Evolutionary conservation across 2,113 vertebrate genomes (phyloP).

Genomic region (Notarius quadriscutis): DNA sequence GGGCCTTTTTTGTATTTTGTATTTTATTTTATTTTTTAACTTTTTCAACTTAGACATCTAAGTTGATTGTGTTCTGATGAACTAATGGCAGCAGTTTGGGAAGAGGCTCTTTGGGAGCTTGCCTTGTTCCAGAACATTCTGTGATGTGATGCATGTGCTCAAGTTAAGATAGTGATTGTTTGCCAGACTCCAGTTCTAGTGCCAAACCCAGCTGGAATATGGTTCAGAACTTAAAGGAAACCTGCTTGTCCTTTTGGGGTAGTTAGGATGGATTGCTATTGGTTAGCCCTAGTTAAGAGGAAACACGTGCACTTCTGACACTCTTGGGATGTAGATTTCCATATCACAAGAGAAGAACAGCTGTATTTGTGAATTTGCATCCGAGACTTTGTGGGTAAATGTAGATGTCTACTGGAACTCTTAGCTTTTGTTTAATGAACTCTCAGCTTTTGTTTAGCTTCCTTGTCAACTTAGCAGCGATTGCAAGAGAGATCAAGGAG

Average conservation of each 20-base stretch:
- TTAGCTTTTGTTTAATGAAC: slow-evolving; percentile 37
- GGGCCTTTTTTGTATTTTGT: background rate
- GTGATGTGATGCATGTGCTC: slow-evolving; percentile 33
- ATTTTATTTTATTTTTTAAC: background rate
- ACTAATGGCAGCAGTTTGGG: slow-evolving; percentile 23
- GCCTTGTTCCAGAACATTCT: slow-evolving; percentile 19
- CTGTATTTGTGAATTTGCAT: slow-evolving; percentile 10
- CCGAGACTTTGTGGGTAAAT: background rate
- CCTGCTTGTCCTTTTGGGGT: slow-evolving; percentile 26
- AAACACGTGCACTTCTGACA: slow-evolving; percentile 47
- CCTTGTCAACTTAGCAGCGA: slow-evolving; percentile 22
- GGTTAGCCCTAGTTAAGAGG: slow-evolving; percentile 44
- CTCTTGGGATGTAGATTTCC: background rate
- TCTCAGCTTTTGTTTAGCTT: slow-evolving; percentile 43
- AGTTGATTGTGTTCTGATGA: slow-evolving; percentile 2
- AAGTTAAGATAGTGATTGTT: slow-evolving; percentile 23
- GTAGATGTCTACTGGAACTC: slow-evolving; percentile 36
- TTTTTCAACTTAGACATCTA: background rate
- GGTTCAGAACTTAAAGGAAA: slow-evolving; percentile 38
- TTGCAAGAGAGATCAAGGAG: slow-evolving; percentile 37
- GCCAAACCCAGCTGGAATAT: slow-evolving; percentile 6
- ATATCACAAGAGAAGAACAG: background rate
- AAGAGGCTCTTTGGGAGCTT: slow-evolving; percentile 9
- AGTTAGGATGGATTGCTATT: slow-evolving; percentile 48
- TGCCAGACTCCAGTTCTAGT: background rate